Evolutionary conservation across 1,140 invertebrate genomes (phyloP).

Genomic region (Euwallacea fornicatus): DNA sequence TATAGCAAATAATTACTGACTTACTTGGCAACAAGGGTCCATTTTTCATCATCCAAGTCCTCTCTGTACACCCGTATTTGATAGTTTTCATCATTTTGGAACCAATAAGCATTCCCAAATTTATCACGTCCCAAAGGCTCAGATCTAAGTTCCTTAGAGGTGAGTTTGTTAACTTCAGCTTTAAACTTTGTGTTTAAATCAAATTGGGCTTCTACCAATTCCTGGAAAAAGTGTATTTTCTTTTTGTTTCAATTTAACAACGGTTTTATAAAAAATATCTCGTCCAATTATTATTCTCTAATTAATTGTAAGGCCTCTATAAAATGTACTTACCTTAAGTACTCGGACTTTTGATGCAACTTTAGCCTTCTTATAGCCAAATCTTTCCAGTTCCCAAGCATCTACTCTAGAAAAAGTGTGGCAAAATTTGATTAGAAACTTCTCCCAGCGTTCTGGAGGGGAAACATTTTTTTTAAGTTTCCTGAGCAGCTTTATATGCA

Average conservation of each 20-base stretch:
- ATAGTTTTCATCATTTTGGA: conserved; percentile 83
- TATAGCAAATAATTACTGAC: neutral
- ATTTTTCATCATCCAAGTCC: conserved; percentile 93
- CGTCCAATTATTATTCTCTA: neutral
- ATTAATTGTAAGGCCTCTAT: neutral
- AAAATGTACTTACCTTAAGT: conserved; percentile 66
- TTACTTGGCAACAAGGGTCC: conserved; percentile 88
- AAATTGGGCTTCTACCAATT: conserved; percentile 91
- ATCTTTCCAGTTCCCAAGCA: conserved; percentile 94
- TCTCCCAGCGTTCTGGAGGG: conserved; percentile 85
- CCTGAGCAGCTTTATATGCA: conserved; percentile 87
- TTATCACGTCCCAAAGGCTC: conserved; percentile 89
- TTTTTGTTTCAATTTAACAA: conserved; percentile 13
- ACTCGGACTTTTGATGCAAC: conserved; percentile 84
- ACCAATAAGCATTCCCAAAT: conserved; percentile 89
- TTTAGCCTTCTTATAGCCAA: conserved; percentile 92
- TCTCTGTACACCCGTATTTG: conserved; percentile 92
- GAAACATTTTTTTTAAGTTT: conserved; percentile 80
- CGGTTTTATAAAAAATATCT: conserved; percentile 11
- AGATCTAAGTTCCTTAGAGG: conserved; percentile 76
- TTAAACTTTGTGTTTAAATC: conserved; percentile 94
- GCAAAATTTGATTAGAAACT: conserved; percentile 86
- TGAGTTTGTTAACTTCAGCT: conserved; percentile 81
- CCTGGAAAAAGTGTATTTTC: conserved; percentile 59
- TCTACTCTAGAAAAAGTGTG: conserved; percentile 86